These are phyloP conservation scores for Drosophila mayri DNA, from an alignment of 1,140 invertebrate species.

Conservation along the genomic window DNA sequence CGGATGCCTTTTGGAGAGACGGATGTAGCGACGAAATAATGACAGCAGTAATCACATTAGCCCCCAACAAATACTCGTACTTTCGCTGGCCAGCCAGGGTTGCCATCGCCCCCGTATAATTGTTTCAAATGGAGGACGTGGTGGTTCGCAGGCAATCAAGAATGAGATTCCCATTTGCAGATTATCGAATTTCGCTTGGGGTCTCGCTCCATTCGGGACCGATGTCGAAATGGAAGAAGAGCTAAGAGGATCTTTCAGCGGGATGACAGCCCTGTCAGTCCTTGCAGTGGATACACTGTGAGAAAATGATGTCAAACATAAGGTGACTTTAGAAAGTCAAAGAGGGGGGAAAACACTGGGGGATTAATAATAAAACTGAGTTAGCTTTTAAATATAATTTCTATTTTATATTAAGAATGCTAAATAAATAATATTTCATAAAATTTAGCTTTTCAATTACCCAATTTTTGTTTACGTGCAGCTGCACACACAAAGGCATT, in stretches of 20 bases:
- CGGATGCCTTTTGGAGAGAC: conserved; percentile 34
- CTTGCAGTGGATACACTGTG: background rate
- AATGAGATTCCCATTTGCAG: conserved; percentile 43
- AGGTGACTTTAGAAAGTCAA: too few species aligned
- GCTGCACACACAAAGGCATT: conserved; percentile 15
- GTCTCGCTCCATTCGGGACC: background rate
- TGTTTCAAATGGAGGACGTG: conserved; percentile 49
- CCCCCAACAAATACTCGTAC: conserved; percentile 64
- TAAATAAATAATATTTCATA: background rate
- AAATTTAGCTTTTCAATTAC: background rate
- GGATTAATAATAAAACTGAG: background rate
- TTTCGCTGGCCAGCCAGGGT: conserved; percentile 61
- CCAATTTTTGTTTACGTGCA: background rate
- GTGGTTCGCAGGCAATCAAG: conserved; percentile 40
- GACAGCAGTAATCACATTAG: conserved; percentile 82
- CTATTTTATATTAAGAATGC: too few species aligned
- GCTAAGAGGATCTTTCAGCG: conserved; percentile 16
- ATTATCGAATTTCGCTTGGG: conserved; percentile 35
- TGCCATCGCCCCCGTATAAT: conserved; percentile 61
- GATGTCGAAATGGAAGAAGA: conserved; percentile 8
- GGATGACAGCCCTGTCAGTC: conserved; percentile 59
- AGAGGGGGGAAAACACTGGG: accelerated
- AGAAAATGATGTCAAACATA: background rate
- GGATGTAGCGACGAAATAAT: conserved; percentile 70
- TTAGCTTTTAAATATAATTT: background rate